Conservation (phyloP, 2,797 vertebrate genomes). For the Bryconaethiops microstoma region DNA sequence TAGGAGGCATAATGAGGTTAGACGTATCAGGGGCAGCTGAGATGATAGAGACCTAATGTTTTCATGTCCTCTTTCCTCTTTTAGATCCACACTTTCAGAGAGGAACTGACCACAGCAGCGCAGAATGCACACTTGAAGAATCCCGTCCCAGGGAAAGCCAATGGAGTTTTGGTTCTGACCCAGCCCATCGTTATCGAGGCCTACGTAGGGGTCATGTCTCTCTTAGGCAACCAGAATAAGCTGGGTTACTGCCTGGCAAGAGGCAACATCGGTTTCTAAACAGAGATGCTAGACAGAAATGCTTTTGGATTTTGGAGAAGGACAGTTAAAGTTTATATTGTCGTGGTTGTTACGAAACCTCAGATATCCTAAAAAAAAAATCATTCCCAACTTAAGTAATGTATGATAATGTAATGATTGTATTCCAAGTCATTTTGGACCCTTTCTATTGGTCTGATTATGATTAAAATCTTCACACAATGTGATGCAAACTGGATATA, state of each 20-base stretch:
- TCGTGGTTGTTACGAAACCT: background rate
- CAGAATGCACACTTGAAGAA: conserved; percentile 70
- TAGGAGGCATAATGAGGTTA: background rate
- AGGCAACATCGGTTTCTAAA: conserved; percentile 83
- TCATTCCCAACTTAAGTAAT: background rate
- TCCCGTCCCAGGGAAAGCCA: conserved; percentile 72
- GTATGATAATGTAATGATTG: too few relatives aligned
- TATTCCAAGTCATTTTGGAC: too few relatives aligned
- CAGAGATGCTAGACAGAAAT: background rate
- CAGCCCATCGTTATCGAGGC: conserved; percentile 79
- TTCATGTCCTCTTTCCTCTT: conserved; percentile 21
- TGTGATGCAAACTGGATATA: too few relatives aligned
- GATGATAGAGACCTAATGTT: background rate
- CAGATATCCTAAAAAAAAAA: background rate
- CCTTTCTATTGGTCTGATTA: too few relatives aligned
- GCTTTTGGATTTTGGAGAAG: conserved; percentile 34
- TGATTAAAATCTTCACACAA: too few relatives aligned
- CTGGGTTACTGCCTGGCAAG: conserved; percentile 84
- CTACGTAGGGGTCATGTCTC: conserved; percentile 81
- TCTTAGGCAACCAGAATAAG: conserved; percentile 84
- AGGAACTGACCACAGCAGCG: conserved; percentile 72
- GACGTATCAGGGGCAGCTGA: background rate
- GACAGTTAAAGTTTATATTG: background rate
- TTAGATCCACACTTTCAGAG: conserved; percentile 79
- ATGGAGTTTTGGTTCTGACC: conserved; percentile 74